phyloP scores from a whole-genome alignment of 1,140 invertebrate species.

The Drosophila nebulosa region DNA sequence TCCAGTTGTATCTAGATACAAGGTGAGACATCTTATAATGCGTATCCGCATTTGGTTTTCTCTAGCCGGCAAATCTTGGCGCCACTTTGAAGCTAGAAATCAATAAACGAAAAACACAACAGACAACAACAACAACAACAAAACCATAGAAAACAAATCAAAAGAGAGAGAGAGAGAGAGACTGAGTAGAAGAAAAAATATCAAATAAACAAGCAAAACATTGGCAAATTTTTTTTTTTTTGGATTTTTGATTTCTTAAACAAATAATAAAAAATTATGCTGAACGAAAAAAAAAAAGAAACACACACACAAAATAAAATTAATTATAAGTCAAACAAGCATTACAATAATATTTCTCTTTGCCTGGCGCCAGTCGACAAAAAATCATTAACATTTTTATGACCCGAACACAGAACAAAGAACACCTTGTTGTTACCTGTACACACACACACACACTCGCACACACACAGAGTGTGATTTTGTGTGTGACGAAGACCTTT shows the following conservation, averaged over 20 bases:
- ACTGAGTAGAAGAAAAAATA: constrained; percentile 4
- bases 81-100: constrained; percentile 72
- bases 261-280: constrained; percentile 75
- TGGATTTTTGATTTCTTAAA: constrained; percentile 23
- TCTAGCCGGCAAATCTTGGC: constrained; percentile 52
- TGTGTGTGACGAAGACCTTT: constrained; percentile 2
- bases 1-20: not conserved
- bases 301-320: constrained; percentile 60
- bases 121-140: not conserved
- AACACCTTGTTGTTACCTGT: constrained; percentile 68
- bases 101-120: constrained; percentile 42
- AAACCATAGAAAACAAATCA: constrained; percentile 19
- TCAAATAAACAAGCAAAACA: constrained; percentile 20
- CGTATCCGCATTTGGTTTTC: constrained; percentile 58
- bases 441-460: constrained; percentile 18
- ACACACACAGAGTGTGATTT: not conserved
- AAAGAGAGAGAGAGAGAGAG: constrained; percentile 1
- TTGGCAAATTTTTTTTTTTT: constrained; percentile 47
- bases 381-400: constrained; percentile 79
- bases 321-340: constrained; percentile 79
- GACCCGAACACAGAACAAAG: constrained; percentile 72
- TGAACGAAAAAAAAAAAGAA: constrained; percentile 26
- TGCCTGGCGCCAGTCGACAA: constrained; percentile 69
- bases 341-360: constrained; percentile 65
- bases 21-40: constrained; percentile 25